These are phyloP conservation scores for Drosophila ercepeae DNA, from an alignment of 1,140 invertebrate genomes.

Conservation along the genomic window DNA sequence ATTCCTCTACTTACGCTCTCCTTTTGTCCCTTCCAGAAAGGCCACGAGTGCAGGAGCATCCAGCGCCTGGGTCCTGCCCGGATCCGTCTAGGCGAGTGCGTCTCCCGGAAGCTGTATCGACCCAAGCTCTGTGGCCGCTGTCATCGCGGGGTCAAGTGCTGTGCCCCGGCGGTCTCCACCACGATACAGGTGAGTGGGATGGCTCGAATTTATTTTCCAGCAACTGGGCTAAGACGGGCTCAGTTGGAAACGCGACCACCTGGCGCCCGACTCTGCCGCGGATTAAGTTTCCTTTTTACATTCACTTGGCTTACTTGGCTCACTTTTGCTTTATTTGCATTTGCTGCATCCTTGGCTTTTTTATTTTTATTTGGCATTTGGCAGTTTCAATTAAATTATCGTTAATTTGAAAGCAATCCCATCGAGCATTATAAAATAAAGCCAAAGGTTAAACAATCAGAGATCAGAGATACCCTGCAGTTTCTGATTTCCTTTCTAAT, in stretches of 20 bases:
- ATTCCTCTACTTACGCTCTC: neutral
- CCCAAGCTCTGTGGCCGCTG: slow-evolving; percentile 88
- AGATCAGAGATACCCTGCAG: slow-evolving; percentile 15
- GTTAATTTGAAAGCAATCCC: slow-evolving; percentile 52
- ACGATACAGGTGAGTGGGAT: slow-evolving; percentile 85
- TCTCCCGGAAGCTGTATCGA: slow-evolving; percentile 86
- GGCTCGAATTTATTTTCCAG: neutral
- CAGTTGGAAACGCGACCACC: slow-evolving; percentile 8
- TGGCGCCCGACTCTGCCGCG: slow-evolving; percentile 2
- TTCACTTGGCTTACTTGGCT: neutral
- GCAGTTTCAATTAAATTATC: slow-evolving; percentile 56
- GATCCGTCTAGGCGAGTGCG: slow-evolving; percentile 87
- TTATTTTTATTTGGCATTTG: slow-evolving; percentile 45
- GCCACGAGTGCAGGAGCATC: slow-evolving; percentile 88
- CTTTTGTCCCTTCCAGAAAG: slow-evolving; percentile 84
- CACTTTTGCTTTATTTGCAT: slow-evolving; percentile 12
- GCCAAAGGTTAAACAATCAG: neutral
- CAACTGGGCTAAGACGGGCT: slow-evolving; percentile 31
- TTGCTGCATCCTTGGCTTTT: slow-evolving; percentile 6
- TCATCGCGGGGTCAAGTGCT: slow-evolving; percentile 84
- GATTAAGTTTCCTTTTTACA: slow-evolving; percentile 10
- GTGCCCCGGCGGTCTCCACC: slow-evolving; percentile 86
- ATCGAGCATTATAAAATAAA: slow-evolving; percentile 17
- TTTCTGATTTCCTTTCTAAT: neutral
- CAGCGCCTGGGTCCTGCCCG: slow-evolving; percentile 85